phyloP scores from a whole-genome alignment of 2,888 invertebrate species.

The Prosopocoilus inquinatus region DNA sequence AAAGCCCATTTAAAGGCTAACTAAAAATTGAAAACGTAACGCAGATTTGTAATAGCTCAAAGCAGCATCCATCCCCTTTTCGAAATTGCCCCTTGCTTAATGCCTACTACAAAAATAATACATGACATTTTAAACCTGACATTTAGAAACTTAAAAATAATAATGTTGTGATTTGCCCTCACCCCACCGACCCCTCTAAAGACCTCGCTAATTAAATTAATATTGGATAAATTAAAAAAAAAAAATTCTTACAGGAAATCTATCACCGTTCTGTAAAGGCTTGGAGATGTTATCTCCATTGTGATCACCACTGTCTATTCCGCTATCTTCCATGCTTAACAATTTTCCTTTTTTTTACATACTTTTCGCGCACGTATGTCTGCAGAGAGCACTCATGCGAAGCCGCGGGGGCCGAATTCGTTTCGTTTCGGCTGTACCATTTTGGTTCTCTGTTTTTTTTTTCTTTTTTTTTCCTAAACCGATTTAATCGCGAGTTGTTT shows the following conservation, averaged over 20 bases:
- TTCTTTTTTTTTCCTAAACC: no score
- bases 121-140: neutral
- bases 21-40: no score
- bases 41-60: no score
- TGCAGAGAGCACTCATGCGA: neutral
- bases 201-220: no score
- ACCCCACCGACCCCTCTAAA: no score
- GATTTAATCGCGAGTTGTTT: no score
- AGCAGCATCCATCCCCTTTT: no score
- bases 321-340: conserved; percentile 54
- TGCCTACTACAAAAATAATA: neutral
- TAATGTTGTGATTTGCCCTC: no score
- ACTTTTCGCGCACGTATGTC: conserved; percentile 5
- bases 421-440: neutral
- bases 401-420: neutral
- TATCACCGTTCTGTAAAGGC: conserved; percentile 31
- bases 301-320: conserved; percentile 55
- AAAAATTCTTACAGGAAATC: conserved; percentile 19
- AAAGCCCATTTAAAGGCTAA: no score
- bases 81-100: neutral
- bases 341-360: conserved; percentile 6
- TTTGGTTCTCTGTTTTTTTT: neutral
- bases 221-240: neutral
- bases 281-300: conserved; percentile 42
- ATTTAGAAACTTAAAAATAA: neutral